Evolutionary conservation across 2,888 invertebrate genomes (phyloP).

Genomic region (Venustoraphidia nigricollis): DNA sequence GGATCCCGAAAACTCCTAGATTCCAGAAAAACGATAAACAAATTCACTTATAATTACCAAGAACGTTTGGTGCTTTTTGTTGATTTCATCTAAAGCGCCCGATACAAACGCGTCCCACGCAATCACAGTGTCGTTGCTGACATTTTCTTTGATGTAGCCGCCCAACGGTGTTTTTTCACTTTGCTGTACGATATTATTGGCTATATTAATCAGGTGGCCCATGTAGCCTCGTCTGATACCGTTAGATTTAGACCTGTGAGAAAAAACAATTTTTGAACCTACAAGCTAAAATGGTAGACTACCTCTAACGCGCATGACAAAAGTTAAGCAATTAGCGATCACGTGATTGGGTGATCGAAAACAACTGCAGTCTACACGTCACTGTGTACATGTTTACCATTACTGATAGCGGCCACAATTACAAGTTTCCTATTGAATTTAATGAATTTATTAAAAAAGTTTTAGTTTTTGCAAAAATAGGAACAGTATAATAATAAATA

Average conservation of each 20-base stretch:
- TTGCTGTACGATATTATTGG: constrained; percentile 35
- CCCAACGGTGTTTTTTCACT: constrained; percentile 38
- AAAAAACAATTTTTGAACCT: constrained; percentile 2
- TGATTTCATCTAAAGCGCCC: constrained; percentile 22
- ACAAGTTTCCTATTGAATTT: too few species aligned
- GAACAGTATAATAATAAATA: too few species aligned
- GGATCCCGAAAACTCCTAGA: too few species aligned
- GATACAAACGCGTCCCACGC: constrained; percentile 23
- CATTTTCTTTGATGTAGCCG: constrained; percentile 33
- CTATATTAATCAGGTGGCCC: constrained; percentile 48
- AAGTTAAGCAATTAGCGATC: too few species aligned
- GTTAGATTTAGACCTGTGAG: constrained; percentile 30
- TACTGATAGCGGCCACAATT: too few species aligned
- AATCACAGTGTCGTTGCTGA: constrained; percentile 31
- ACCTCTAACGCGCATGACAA: too few species aligned
- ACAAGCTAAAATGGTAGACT: too few species aligned
- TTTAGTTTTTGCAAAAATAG: too few species aligned
- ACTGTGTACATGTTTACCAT: too few species aligned
- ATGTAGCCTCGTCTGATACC: constrained; percentile 45
- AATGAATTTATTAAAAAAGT: too few species aligned
- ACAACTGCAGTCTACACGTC: too few species aligned
- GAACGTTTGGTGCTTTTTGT: constrained; percentile 22
- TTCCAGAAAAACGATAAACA: background rate
- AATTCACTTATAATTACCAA: constrained; percentile 18
- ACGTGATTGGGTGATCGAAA: too few species aligned